Evolutionary conservation across 2,888 invertebrate species (phyloP).

Genomic region (Ceraclea dissimilis): DNA sequence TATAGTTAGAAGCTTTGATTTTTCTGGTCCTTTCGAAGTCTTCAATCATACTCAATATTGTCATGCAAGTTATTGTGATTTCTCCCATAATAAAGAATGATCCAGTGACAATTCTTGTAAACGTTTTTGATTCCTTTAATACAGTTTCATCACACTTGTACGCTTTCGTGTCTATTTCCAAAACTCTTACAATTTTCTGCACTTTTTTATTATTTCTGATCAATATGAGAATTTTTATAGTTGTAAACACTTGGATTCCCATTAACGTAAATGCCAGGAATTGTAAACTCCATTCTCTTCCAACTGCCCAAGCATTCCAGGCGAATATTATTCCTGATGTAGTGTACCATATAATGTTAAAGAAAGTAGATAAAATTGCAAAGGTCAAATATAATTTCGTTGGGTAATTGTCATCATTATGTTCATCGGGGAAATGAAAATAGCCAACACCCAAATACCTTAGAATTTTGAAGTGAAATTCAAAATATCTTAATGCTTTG

Average conservation of each 20-base stretch:
- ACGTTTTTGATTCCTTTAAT: constrained; percentile 8
- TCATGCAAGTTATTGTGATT: constrained; percentile 15
- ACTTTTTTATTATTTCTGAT: constrained; percentile 20
- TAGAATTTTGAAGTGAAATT: constrained; percentile 15
- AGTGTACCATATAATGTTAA: constrained; percentile 13
- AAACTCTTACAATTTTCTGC: constrained; percentile 16
- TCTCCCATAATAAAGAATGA: constrained; percentile 18
- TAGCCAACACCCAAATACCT: constrained; percentile 14
- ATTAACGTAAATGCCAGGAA: constrained; percentile 12
- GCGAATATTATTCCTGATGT: constrained; percentile 11
- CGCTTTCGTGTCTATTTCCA: constrained; percentile 13
- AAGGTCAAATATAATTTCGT: constrained; percentile 6
- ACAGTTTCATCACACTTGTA: constrained; percentile 7
- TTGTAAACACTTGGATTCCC: constrained; percentile 12
- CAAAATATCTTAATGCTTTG: constrained; percentile 8
- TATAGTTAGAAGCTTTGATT: constrained; percentile 11
- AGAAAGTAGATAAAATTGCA: constrained; percentile 5
- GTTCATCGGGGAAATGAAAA: constrained; percentile 17
- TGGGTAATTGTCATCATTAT: constrained; percentile 19
- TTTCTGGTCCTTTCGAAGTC: constrained; percentile 12
- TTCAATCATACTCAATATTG: constrained; percentile 2
- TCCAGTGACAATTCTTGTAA: constrained; percentile 14
- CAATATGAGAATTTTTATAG: constrained; percentile 14
- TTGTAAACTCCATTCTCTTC: constrained; percentile 9
- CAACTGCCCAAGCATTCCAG: constrained; percentile 12